A percentile compares a stretch with the other conserved stretches of the same genome.
These are phyloP conservation scores for Fringilla coelebs DNA, from an alignment of 2,797 vertebrate genomes.

Conservation along the genomic window DNA sequence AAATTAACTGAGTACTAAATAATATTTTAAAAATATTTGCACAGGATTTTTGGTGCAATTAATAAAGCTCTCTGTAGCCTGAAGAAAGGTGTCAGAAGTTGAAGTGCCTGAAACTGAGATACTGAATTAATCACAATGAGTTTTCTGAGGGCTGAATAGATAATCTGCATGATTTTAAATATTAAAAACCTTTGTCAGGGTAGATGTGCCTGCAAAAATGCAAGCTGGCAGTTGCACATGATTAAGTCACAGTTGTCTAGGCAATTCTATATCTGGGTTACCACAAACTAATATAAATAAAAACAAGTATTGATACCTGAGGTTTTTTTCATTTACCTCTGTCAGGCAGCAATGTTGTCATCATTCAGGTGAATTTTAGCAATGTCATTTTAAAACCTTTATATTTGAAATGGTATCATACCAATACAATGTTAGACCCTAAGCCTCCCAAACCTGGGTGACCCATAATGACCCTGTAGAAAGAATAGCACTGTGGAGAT, in stretches of 20 bases:
- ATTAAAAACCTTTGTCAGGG: conserved; percentile 57
- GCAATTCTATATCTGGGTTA: conserved; percentile 18
- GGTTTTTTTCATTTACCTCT: not conserved
- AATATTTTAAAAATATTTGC: conserved; percentile 54
- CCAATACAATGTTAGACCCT: not conserved
- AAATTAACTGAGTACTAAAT: conserved; percentile 18
- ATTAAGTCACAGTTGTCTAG: conserved; percentile 50
- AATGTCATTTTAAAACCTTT: not conserved
- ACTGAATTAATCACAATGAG: conserved; percentile 49
- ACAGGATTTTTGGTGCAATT: conserved; percentile 40
- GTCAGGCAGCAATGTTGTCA: not conserved
- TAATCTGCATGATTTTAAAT: conserved; percentile 67
- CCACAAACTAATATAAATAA: conserved; percentile 15
- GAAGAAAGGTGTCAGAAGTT: conserved; percentile 55
- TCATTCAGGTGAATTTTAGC: not conserved
- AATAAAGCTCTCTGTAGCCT: conserved; percentile 39
- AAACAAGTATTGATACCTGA: not conserved
- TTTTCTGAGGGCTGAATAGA: conserved; percentile 63
- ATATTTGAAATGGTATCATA: not conserved
- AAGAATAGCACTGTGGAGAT: not conserved
- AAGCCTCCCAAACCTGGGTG: not conserved
- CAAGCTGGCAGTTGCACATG: conserved; percentile 54
- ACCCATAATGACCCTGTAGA: not conserved
- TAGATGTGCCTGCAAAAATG: conserved; percentile 61
- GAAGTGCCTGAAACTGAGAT: conserved; percentile 49